Conservation (phyloP, 2,797 vertebrate genomes). For the Pitangus sulphuratus region DNA sequence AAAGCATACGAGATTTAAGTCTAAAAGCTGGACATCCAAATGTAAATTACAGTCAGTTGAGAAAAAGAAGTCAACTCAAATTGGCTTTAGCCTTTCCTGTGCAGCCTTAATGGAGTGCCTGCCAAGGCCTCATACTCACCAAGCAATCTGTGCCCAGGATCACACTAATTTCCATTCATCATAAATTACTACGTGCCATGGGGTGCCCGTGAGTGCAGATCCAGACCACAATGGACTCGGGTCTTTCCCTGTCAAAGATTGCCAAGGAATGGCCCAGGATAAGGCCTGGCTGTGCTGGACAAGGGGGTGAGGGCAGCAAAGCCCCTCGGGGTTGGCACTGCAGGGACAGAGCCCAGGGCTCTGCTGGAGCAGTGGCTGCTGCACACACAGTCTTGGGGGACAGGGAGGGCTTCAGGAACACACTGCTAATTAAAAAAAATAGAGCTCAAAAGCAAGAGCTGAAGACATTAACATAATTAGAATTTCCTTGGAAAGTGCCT, state of each 20-base stretch:
- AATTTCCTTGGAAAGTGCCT: not conserved
- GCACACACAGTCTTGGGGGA: not conserved
- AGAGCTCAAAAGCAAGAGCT: not conserved
- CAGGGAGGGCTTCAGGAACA: not conserved
- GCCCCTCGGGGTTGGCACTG: fast-evolving
- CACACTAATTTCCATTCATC: not conserved
- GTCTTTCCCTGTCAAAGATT: not conserved
- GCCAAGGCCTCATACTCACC: not conserved
- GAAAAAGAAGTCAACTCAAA: not conserved
- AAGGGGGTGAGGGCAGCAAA: not conserved
- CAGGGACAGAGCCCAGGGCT: not conserved
- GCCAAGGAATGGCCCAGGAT: not conserved
- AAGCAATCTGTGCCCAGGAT: not conserved
- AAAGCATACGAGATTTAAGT: not conserved
- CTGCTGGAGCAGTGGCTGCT: not conserved
- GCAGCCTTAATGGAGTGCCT: not conserved
- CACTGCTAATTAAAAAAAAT: not conserved
- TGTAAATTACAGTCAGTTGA: not conserved
- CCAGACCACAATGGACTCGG: not conserved
- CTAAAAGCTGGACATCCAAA: not conserved
- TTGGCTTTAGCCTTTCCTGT: not conserved
- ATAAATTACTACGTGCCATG: not conserved
- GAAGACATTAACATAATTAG: not conserved
- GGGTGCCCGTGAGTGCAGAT: not conserved
- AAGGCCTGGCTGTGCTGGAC: not conserved